Base-by-base conservation (phyloP, 2,797 vertebrate genomes). In the Valencia hispanica region DNA sequence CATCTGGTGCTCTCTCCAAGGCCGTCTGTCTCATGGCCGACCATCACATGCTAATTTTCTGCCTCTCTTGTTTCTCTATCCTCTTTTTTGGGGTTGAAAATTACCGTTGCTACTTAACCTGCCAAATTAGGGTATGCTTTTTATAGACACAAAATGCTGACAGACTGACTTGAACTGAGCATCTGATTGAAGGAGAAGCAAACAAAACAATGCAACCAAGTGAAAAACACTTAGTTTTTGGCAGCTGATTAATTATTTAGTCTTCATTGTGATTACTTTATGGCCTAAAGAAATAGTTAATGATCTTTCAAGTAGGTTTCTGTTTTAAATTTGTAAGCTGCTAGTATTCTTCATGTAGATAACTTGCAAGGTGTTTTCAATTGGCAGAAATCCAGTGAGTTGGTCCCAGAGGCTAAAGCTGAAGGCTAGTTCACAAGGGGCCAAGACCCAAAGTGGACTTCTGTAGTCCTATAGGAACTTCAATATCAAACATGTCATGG, bases 191-290 rank as follows among this genome's bases (percentile, higher is more conserved):
- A 70, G 59, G 25, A 59, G 63, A 66, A 41, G 27, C 39, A 43
- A 50, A 41, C 17, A 73, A 65, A 47, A 53, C 61, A 66, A 77
- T 79, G 61, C 25, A 61, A 17, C 14, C 27, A 22, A 30, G 43
- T 45, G 25, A 51, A 51, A 36, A 0, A 55, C n/a, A 27, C 66
- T 47, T 68, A 15, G 1, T 7, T 66, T 25, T 5, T 36, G n/a
- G 12, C 25, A 15, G 22, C 92, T 92, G 91, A 94, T 96, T 96
- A 97, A 97, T 96, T 96, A 96, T 97, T 96, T 95, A 92, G 94
- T 95, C 95, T 95, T 96, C 94, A 92, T 95, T 95, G 94, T 96
- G 95, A 94, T 96, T 96, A 96, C 95, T 94, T 93, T 93, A 94
- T 95, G 63, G 72, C 69, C 77, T 96, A 94, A 96, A 36, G 59